These are phyloP conservation scores for Anguilla japonica DNA, from an alignment of 2,113 vertebrate genomes.

Conservation along the genomic window DNA sequence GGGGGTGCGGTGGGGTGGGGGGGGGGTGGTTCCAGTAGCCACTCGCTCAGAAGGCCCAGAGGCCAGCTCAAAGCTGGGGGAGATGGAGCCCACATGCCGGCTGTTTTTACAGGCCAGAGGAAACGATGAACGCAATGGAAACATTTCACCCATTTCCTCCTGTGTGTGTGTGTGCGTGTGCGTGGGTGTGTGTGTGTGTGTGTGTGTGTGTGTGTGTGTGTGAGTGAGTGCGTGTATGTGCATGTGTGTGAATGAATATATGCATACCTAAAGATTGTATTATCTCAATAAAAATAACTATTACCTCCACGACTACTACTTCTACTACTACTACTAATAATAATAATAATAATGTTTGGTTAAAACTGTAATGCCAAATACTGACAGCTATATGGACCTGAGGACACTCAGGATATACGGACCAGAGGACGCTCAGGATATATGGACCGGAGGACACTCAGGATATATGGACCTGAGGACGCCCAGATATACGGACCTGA, in stretches of 20 bases:
- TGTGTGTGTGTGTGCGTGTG: constrained; percentile 13
- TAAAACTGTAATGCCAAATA: neutral
- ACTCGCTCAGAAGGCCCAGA: constrained; percentile 10
- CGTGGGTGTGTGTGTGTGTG: neutral
- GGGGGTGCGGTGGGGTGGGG: neutral
- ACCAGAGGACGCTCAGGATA: too few relatives aligned
- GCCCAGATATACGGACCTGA: too few relatives aligned
- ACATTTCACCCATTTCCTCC: constrained; percentile 1
- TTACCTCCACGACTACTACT: neutral
- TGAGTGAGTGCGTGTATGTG: constrained; percentile 37
- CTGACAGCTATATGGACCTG: neutral
- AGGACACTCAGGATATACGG: too few relatives aligned
- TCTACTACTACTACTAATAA: neutral
- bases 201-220: constrained; percentile 40
- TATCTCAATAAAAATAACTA: constrained; percentile 23
- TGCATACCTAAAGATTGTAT: neutral
- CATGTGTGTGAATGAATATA: constrained; percentile 55
- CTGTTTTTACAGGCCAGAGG: constrained; percentile 32
- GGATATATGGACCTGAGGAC: too few relatives aligned
- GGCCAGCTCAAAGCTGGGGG: constrained; percentile 16
- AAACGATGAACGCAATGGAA: constrained; percentile 34
- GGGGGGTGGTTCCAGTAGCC: constrained; percentile 29
- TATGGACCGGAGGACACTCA: too few relatives aligned
- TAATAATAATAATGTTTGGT: neutral
- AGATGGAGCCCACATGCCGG: constrained; percentile 44